Conservation (phyloP, 2,113 vertebrate species). For the Rhizomys pruinosus region DNA sequence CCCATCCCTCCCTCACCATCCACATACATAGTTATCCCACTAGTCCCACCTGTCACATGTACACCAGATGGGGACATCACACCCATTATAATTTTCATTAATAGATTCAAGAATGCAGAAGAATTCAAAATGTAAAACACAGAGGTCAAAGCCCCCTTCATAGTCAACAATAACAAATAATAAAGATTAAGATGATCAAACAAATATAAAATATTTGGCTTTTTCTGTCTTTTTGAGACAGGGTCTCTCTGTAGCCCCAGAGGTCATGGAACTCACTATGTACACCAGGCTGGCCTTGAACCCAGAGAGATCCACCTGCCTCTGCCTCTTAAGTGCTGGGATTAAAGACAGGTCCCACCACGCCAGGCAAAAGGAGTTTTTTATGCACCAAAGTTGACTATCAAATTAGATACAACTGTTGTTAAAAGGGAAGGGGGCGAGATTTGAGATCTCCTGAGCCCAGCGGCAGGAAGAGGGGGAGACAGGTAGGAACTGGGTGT, state of each 20-base stretch:
- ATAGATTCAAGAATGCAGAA: not conserved
- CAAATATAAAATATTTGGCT: too few species aligned
- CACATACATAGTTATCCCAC: not conserved
- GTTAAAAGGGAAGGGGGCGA: not conserved
- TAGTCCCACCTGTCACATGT: not conserved
- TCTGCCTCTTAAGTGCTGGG: too few species aligned
- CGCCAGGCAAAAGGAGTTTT: not conserved
- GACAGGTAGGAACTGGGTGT: too few species aligned
- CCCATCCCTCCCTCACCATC: not conserved
- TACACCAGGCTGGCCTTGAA: too few species aligned
- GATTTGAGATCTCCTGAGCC: too few species aligned
- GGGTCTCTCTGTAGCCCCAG: too few species aligned
- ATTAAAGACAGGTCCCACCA: too few species aligned
- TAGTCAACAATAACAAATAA: not conserved
- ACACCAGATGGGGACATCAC: not conserved
- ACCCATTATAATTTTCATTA: not conserved
- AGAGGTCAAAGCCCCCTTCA: not conserved
- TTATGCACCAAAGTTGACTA: not conserved
- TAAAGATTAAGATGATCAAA: constrained; percentile 3
- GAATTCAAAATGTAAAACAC: constrained; percentile 3
- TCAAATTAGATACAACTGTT: not conserved
- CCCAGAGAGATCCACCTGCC: too few species aligned
- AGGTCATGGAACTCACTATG: too few species aligned
- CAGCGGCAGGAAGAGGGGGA: too few species aligned
- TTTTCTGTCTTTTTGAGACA: too few species aligned